Evolutionary conservation across 2,113 vertebrate genomes (phyloP), one percentile per base, ranked within the genome.

Genomic region (Bagarius yarrelli): DNA sequence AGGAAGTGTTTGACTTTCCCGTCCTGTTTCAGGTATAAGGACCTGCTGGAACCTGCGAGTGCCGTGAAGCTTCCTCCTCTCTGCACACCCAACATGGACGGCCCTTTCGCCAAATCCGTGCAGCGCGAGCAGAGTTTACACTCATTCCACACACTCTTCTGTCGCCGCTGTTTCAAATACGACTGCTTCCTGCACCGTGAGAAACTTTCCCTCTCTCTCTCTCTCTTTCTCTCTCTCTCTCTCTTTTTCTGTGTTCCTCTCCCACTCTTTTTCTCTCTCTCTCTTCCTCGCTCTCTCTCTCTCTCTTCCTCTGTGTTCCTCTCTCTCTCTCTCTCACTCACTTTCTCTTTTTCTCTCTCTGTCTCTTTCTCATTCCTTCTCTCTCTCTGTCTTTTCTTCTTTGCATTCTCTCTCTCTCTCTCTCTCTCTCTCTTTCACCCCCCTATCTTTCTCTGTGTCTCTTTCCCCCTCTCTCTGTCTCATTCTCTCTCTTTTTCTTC

Each of bases 121-220:
- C 97, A 98, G 92, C 91, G 98, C 60, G 96, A 99, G 77, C 98
- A 99, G 88, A 96, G 96, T 8, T 91, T 99, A 67, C 98, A 98
- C 91, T 99, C 98, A 88, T 99, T 99, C 92, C 97, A 99, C 91
- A 98, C 98, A 0, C 96, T 99, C 69, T 98, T 99, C 91, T 99
- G 98, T 90, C 94, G 96, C 25, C 97, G 98, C 69, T 99, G 98
- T 93, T 99, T 99, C 92, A 99, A 98, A 88, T 99, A 99, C 16
- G 98, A 99, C 94, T 99, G 98, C 84, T 99, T 99, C 86, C 94
- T 99, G 83, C 97, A 99, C 88, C 96, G 97, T 98, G 95, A 83
- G 84, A 71, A 5, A 18, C 52, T 9, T 0, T 27, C 55, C 44
- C 16, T 57, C 40, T 56, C 2, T 71, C 36, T 23, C 5, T 75